Conservation (phyloP, 2,113 vertebrate species). For the Megalops atlanticus region DNA sequence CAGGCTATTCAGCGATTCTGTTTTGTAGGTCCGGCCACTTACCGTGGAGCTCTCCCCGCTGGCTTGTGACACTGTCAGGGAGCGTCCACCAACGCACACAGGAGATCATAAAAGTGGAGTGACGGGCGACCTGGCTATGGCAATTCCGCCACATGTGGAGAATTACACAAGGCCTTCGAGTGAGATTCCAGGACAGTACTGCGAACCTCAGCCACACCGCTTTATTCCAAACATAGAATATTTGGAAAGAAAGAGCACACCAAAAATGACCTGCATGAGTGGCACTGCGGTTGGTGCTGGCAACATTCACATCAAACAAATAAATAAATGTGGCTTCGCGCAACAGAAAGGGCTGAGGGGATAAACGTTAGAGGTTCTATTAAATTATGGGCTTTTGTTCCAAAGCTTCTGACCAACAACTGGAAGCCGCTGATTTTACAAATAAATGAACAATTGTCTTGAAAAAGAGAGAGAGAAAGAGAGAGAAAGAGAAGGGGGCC, state of each 20-base stretch:
- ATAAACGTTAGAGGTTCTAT: slow-evolving; percentile 4
- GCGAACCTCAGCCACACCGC: background rate
- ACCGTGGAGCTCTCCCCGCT: background rate
- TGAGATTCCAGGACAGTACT: background rate
- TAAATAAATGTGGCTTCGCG: background rate
- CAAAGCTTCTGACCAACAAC: slow-evolving; percentile 5
- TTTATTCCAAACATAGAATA: background rate
- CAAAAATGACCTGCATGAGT: background rate
- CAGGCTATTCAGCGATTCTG: background rate
- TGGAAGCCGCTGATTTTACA: background rate
- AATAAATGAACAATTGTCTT: background rate
- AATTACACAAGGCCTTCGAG: background rate
- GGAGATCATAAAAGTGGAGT: background rate
- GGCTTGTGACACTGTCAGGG: background rate
- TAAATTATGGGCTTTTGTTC: slow-evolving; percentile 1
- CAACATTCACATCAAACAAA: background rate
- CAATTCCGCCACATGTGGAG: slow-evolving; percentile 8
- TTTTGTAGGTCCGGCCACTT: background rate
- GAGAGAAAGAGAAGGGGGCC: background rate
- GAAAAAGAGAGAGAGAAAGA: background rate
- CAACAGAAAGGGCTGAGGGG: background rate
- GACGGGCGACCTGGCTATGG: background rate
- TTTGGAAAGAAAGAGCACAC: background rate
- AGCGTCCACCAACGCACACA: background rate
- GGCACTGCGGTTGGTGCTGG: slow-evolving; percentile 9